Conservation (phyloP, 2,797 vertebrate species). For the Fundulus diaphanus region DNA sequence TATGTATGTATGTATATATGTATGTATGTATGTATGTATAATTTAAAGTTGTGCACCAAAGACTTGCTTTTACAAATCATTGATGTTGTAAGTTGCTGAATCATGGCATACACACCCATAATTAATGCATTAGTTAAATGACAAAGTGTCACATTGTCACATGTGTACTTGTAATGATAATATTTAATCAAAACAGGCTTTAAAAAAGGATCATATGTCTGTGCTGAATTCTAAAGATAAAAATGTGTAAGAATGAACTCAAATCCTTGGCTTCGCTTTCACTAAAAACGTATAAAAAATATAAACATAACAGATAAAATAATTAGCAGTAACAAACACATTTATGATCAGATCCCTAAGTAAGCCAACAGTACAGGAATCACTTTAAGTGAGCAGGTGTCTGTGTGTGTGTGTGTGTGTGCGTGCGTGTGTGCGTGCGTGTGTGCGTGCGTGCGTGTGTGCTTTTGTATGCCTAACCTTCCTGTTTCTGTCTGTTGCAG, state of each 20-base stretch:
- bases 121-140: background rate
- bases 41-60: background rate
- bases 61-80: background rate
- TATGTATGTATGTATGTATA: too few relatives aligned
- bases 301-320: background rate
- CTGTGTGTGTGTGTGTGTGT: conserved; percentile 1
- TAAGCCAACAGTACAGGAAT: background rate
- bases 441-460: background rate
- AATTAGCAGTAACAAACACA: background rate
- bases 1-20: too few relatives aligned
- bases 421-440: background rate
- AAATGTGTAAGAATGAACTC: background rate
- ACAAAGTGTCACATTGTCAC: background rate
- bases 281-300: background rate
- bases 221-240: background rate
- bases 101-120: background rate
- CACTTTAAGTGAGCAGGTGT: background rate
- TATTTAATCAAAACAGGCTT: background rate
- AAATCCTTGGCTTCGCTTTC: background rate
- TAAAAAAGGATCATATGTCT: background rate
- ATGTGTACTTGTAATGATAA: background rate
- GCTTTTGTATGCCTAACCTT: background rate
- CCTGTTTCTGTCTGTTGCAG: conserved; percentile 3
- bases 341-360: conserved; percentile 2
- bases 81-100: background rate